Percentiles rank a stretch among this genome's conserved stretches.
Conservation (phyloP, 2,797 vertebrate species). For the Oryzias sinensis region DNA sequence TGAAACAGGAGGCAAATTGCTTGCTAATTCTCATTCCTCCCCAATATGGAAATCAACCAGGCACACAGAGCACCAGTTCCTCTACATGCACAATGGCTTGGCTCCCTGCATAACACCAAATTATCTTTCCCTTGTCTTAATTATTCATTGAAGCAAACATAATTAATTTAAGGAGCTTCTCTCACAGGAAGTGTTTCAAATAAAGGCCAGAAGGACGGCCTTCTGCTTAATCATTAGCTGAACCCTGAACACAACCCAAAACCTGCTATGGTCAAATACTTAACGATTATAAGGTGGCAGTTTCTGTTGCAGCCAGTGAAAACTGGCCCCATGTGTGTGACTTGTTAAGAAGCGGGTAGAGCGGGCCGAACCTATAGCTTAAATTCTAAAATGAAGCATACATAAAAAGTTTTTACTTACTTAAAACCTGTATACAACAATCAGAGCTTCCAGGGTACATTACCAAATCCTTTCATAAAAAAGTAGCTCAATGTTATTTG, state of each 20-base stretch:
- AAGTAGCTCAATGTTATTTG: no score
- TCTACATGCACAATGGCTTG: conserved; percentile 69
- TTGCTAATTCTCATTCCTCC: conserved; percentile 74
- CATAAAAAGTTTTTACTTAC: no score
- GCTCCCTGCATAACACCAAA: conserved; percentile 67
- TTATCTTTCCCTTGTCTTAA: conserved; percentile 75
- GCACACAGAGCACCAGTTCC: conserved; percentile 57
- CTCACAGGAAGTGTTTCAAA: conserved; percentile 76
- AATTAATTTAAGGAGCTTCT: conserved; percentile 77
- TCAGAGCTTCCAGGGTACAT: no score
- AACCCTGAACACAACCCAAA: conserved; percentile 38
- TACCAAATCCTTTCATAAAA: no score
- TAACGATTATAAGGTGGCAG: conserved; percentile 23
- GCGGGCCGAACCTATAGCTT: no score
- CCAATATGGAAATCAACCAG: conserved; percentile 70
- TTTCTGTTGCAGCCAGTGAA: no score
- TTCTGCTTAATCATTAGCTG: conserved; percentile 67
- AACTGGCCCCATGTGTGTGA: no score
- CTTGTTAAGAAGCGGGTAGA: no score
- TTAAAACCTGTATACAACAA: no score
- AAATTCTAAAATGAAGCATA: no score
- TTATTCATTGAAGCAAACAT: conserved; percentile 81
- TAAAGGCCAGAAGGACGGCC: conserved; percentile 73
- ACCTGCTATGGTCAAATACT: conserved; percentile 38
- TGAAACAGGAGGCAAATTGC: conserved; percentile 70